Percentiles rank a stretch among this genome's conserved stretches.
phyloP scores from a whole-genome alignment of 2,888 invertebrate genomes.

The Morpho achilles region DNA sequence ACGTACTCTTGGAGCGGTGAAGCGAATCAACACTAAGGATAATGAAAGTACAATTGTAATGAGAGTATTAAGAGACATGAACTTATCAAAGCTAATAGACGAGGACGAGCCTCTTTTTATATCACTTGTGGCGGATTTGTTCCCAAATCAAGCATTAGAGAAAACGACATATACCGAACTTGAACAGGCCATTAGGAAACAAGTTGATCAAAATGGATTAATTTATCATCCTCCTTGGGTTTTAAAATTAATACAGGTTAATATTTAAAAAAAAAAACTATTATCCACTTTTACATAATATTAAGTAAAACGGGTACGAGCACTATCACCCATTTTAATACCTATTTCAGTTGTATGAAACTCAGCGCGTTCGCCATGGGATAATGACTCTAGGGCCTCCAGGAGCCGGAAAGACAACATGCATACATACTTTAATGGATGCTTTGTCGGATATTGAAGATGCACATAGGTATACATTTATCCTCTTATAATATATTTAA shows the following conservation, averaged over 20 bases:
- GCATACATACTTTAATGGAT: slow-evolving; percentile 94
- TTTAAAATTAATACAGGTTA: slow-evolving; percentile 93
- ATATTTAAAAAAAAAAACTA: background rate
- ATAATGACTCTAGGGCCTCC: slow-evolving; percentile 97
- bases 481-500: no score
- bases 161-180: slow-evolving; percentile 93
- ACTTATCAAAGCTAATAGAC: slow-evolving; percentile 96
- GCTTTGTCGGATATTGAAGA: slow-evolving; percentile 92
- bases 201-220: slow-evolving; percentile 88
- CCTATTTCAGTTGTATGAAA: slow-evolving; percentile 88
- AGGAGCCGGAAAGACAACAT: slow-evolving; percentile 96
- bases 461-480: slow-evolving; percentile 82
- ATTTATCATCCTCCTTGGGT: slow-evolving; percentile 97
- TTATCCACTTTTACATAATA: background rate
- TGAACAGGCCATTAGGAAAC: slow-evolving; percentile 91
- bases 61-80: slow-evolving; percentile 98
- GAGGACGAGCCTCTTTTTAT: slow-evolving; percentile 99
- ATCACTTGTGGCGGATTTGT: slow-evolving; percentile 95
- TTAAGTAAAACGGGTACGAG: background rate
- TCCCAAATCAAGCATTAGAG: slow-evolving; percentile 96
- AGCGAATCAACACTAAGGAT: slow-evolving; percentile 94
- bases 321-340: no score
- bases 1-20: slow-evolving; percentile 94
- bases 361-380: slow-evolving; percentile 96
- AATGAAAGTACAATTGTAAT: slow-evolving; percentile 97